phyloP scores from a whole-genome alignment of 2,113 vertebrate species.

The Nothocercus julius region DNA sequence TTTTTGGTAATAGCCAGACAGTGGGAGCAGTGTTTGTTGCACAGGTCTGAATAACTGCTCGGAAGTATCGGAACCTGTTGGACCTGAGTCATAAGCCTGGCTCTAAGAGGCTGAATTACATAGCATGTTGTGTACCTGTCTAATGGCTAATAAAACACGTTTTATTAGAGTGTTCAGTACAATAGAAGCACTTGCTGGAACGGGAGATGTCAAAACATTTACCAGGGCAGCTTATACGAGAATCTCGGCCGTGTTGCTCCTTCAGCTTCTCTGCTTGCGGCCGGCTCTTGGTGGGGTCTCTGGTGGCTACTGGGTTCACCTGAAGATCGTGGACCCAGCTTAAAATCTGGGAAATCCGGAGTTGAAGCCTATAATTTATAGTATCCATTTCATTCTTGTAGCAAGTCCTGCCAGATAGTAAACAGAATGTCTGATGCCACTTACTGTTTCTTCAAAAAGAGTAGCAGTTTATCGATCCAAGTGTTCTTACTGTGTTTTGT shows the following conservation, averaged over 20 bases:
- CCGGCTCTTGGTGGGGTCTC: not conserved
- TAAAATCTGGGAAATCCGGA: not conserved
- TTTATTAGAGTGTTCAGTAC: not conserved
- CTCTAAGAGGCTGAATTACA: not conserved
- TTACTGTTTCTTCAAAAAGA: not conserved
- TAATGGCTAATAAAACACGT: not conserved
- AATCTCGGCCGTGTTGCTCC: not conserved
- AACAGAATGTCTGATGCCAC: fast-evolving
- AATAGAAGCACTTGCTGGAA: not conserved
- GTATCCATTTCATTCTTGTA: not conserved
- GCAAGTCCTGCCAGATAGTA: not conserved
- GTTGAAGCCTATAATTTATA: not conserved
- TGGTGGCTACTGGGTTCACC: fast-evolving
- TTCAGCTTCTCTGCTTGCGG: not conserved
- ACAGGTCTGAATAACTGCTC: not conserved
- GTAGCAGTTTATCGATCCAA: not conserved
- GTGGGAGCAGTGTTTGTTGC: not conserved
- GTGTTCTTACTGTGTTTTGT: not conserved
- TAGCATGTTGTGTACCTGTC: not conserved
- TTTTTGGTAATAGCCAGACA: not conserved
- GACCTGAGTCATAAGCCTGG: not conserved
- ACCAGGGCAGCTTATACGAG: not conserved
- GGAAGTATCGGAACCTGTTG: not conserved
- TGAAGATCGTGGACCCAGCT: not conserved
- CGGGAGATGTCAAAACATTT: not conserved